Conservation (phyloP, 2,888 invertebrate genomes). For the Netelia melanura region DNA sequence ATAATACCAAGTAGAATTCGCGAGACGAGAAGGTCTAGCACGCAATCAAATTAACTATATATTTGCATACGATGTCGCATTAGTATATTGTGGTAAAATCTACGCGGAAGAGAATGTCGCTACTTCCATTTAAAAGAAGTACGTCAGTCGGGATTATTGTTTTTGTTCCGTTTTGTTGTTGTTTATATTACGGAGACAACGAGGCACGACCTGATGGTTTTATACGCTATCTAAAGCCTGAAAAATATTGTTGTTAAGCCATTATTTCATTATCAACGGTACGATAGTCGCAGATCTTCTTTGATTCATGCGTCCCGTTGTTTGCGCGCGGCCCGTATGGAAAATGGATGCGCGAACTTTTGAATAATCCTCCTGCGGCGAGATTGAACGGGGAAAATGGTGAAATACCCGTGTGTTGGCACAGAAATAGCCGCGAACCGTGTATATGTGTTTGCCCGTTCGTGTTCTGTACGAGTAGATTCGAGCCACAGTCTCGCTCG, state of each 20-base stretch:
- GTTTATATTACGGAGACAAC: not conserved
- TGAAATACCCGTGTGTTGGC: conserved; percentile 37
- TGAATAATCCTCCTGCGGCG: conserved; percentile 55
- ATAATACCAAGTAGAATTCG: conserved; percentile 54
- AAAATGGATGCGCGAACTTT: conserved; percentile 64
- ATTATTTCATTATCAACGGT: conserved; percentile 30
- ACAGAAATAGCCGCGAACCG: conserved; percentile 13
- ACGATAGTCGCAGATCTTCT: conserved; percentile 13
- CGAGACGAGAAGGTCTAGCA: conserved; percentile 34
- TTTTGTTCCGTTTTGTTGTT: not conserved
- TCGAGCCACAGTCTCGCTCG: conserved; percentile 20
- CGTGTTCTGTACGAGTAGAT: conserved; percentile 4
- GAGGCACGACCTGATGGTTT: not conserved
- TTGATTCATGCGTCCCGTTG: conserved; percentile 26
- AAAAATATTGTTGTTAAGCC: conserved; percentile 9
- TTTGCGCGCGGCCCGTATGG: not conserved
- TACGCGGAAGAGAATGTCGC: not conserved
- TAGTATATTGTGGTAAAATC: not conserved
- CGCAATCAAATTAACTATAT: conserved; percentile 47
- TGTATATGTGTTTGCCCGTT: not conserved
- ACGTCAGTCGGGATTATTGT: no score
- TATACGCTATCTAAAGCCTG: not conserved
- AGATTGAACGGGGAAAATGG: conserved; percentile 61
- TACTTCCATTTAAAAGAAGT: no score
- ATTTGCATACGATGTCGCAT: conserved; percentile 6